Conservation (phyloP, 1,140 invertebrate genomes). For the Microplitis mediator region DNA sequence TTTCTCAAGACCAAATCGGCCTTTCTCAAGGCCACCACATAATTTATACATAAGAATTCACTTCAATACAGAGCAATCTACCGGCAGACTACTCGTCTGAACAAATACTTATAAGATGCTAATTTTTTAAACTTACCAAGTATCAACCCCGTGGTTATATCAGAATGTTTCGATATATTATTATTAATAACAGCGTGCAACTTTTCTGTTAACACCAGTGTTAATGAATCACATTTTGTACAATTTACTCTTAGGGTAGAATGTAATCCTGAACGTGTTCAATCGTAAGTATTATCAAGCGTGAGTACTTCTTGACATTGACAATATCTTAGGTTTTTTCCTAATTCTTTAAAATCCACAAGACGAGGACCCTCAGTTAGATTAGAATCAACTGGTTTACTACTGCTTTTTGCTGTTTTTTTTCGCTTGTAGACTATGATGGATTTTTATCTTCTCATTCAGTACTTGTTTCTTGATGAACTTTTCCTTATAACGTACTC, state of each 20-base stretch:
- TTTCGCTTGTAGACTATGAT: neutral
- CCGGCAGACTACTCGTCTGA: conserved; percentile 22
- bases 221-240: neutral
- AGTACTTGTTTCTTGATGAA: conserved; percentile 17
- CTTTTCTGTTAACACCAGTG: conserved; percentile 18
- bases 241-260: conserved; percentile 9
- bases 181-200: neutral
- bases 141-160: conserved; percentile 16
- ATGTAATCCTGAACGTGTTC: conserved; percentile 5
- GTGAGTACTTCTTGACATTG: conserved; percentile 13
- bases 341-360: conserved; percentile 17
- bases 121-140: conserved; percentile 19
- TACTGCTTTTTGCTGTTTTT: neutral
- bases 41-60: no score
- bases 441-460: conserved; percentile 6
- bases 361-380: conserved; percentile 1
- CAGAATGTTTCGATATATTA: conserved; percentile 13
- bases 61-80: conserved; percentile 25
- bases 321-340: conserved; percentile 24
- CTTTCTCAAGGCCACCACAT: no score
- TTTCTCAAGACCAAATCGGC: no score
- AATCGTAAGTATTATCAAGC: conserved; percentile 1
- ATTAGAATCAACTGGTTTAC: neutral
- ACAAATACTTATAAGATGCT: neutral
- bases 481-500: conserved; percentile 8